These are phyloP conservation scores for Macrosoma leucophasiata DNA, from an alignment of 2,888 invertebrate species.

Conservation along the genomic window DNA sequence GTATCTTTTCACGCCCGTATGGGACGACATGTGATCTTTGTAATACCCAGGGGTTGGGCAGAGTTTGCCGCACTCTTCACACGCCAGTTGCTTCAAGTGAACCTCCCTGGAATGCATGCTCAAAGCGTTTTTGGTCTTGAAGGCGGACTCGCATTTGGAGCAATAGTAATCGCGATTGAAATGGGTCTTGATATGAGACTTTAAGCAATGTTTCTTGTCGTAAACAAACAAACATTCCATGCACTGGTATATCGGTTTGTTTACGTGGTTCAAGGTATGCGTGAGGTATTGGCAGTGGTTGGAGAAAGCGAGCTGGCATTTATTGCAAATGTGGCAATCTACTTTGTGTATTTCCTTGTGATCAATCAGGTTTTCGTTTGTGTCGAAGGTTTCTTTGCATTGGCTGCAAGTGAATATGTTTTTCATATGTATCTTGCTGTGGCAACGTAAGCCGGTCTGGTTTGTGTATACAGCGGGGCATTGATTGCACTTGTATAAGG, in stretches of 20 bases:
- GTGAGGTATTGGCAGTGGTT: conserved; percentile 6
- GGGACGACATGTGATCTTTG: conserved; percentile 27
- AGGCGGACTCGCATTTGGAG: conserved; percentile 5
- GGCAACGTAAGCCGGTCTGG: not conserved
- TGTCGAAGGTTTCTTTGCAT: conserved; percentile 9
- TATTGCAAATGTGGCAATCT: conserved; percentile 8
- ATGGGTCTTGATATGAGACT: conserved; percentile 7
- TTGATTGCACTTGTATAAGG: not conserved
- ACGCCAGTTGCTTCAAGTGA: conserved; percentile 7
- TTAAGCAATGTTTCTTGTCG: not conserved
- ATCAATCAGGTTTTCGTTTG: conserved; percentile 3
- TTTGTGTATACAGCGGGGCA: not conserved
- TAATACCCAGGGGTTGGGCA: not conserved
- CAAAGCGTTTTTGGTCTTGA: conserved; percentile 2
- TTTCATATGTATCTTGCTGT: conserved; percentile 2
- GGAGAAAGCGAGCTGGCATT: conserved; percentile 11
- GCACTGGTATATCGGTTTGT: conserved; percentile 5
- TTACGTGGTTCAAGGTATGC: conserved; percentile 7
- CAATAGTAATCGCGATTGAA: conserved; percentile 3
- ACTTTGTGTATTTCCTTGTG: conserved; percentile 7
- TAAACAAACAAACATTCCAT: conserved; percentile 3
- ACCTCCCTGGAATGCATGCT: not conserved
- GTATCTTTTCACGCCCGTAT: conserved; percentile 30
- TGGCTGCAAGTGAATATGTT: conserved; percentile 3
- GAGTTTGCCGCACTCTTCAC: conserved; percentile 12